These are phyloP conservation scores for Ryuthela nishihirai DNA, from an alignment of 2,888 invertebrate species.

Conservation along the genomic window DNA sequence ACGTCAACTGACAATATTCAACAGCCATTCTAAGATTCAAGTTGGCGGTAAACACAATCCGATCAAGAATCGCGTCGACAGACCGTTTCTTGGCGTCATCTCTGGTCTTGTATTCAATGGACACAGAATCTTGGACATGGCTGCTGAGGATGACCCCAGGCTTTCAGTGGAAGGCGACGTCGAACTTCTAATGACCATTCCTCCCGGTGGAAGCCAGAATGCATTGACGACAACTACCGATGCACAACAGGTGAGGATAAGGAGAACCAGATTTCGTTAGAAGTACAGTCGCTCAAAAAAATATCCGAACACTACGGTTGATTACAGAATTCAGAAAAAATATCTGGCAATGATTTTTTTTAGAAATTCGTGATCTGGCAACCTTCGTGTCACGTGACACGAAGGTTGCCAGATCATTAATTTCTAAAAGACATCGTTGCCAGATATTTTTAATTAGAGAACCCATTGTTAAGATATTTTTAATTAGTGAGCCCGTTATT, in stretches of 20 bases:
- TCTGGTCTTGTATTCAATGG: conserved; percentile 88
- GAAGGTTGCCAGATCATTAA: too few species aligned
- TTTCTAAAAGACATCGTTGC: too few species aligned
- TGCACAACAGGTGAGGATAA: not conserved
- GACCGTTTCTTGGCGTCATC: conserved; percentile 80
- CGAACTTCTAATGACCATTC: conserved; percentile 52
- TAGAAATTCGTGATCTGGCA: too few species aligned
- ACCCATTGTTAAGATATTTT: too few species aligned
- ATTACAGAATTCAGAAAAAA: too few species aligned
- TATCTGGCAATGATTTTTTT: too few species aligned
- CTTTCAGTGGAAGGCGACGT: conserved; percentile 78
- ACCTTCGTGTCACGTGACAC: too few species aligned
- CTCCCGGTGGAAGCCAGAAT: conserved; percentile 13
- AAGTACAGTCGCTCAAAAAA: too few species aligned
- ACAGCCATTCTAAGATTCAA: conserved; percentile 82
- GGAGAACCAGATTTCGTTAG: too few species aligned
- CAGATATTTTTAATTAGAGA: too few species aligned
- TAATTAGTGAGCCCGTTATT: too few species aligned
- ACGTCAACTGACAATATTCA: conserved; percentile 79
- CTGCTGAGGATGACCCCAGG: conserved; percentile 72
- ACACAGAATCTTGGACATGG: conserved; percentile 72
- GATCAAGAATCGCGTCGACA: conserved; percentile 65
- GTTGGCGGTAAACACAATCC: conserved; percentile 78
- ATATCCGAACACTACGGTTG: too few species aligned
- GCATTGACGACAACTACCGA: not conserved